Conservation (phyloP, 2,888 invertebrate species). For the Lepidonotus clava region DNA sequence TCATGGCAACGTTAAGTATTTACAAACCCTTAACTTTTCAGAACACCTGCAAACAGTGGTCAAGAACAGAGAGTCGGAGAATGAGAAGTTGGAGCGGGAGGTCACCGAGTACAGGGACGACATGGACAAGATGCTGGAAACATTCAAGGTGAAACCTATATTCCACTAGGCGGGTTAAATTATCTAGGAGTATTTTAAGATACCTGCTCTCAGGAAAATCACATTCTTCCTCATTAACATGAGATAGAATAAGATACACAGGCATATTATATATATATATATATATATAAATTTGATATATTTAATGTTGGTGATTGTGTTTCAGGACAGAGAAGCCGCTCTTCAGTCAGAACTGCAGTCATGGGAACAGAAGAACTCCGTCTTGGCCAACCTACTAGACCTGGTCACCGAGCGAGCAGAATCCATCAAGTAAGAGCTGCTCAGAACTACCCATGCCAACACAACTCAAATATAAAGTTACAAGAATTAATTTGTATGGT, state of each 20-base stretch:
- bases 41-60: conserved; percentile 69
- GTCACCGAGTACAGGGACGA: conserved; percentile 68
- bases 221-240: too few relatives aligned
- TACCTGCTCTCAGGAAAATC: too few relatives aligned
- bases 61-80: conserved; percentile 84
- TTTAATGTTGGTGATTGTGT: too few relatives aligned
- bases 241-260: too few relatives aligned
- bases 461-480: conserved; percentile 62
- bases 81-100: conserved; percentile 84
- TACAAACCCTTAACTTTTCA: conserved; percentile 64
- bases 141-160: conserved; percentile 63
- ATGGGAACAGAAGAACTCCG: conserved; percentile 75
- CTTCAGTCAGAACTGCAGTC: conserved; percentile 74
- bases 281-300: too few relatives aligned
- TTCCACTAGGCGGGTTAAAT: too few relatives aligned
- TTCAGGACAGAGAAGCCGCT: conserved; percentile 69
- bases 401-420: conserved; percentile 79
- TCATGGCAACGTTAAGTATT: too few relatives aligned
- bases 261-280: too few relatives aligned
- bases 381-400: conserved; percentile 75
- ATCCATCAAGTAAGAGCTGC: conserved; percentile 71
- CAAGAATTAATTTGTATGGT: too few relatives aligned
- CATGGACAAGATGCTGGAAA: conserved; percentile 70
- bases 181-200: too few relatives aligned
- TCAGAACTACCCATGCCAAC: conserved; percentile 58